Percentiles rank a stretch among this genome's conserved stretches.
phyloP scores from a whole-genome alignment of 1,140 invertebrate species.

The Drosophila saltans region DNA sequence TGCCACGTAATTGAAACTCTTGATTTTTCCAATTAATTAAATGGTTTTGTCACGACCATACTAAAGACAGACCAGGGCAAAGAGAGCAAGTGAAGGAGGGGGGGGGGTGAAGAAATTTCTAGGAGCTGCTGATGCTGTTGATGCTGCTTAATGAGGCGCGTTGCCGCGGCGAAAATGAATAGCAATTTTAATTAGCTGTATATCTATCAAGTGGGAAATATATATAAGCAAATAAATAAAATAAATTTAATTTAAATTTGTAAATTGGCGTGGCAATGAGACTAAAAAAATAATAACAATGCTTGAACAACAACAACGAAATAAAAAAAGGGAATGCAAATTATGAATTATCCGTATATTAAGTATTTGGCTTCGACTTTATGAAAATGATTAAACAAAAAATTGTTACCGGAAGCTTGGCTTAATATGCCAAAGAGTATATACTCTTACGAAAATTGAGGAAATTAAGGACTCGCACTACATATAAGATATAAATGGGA shows the following conservation, averaged over 20 bases:
- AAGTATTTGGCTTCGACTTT: slow-evolving; percentile 65
- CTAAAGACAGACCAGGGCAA: slow-evolving; percentile 17
- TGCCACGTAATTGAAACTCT: slow-evolving; percentile 66
- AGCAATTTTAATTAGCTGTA: slow-evolving; percentile 48
- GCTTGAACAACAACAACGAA: slow-evolving; percentile 24
- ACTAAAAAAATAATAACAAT: slow-evolving; percentile 20
- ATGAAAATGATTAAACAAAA: slow-evolving; percentile 51
- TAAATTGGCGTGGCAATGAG: not conserved
- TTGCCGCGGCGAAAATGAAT: slow-evolving; percentile 29
- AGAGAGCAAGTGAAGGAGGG: not conserved
- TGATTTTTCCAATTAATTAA: slow-evolving; percentile 71
- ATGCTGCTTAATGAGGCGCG: slow-evolving; percentile 38
- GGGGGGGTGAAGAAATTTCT: not conserved
- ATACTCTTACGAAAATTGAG: no score
- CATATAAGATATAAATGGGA: no score
- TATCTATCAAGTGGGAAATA: slow-evolving; percentile 17
- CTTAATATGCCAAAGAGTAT: not conserved
- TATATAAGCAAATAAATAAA: not conserved
- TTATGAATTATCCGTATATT: slow-evolving; percentile 67
- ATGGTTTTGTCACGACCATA: slow-evolving; percentile 49
- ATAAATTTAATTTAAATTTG: slow-evolving; percentile 39
- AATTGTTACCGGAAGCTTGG: slow-evolving; percentile 4
- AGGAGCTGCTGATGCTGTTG: not conserved
- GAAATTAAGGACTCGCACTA: no score
- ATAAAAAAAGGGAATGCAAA: slow-evolving; percentile 47